Evolutionary conservation across 2,888 invertebrate species (phyloP).

Genomic region (Doris montereyensis): DNA sequence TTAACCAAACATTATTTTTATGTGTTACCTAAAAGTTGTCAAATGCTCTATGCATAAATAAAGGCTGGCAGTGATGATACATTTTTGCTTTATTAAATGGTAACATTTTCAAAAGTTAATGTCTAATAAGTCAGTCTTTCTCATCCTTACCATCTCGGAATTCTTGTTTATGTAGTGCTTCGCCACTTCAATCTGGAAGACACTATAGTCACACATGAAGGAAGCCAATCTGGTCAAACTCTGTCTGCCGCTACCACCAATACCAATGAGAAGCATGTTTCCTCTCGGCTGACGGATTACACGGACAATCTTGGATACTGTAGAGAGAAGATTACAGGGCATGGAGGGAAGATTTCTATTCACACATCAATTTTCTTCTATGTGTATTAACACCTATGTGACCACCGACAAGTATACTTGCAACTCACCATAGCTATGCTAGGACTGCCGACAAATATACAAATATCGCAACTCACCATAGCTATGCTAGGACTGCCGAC

Average conservation of each 20-base stretch:
- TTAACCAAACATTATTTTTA: too few species aligned
- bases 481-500: too few species aligned
- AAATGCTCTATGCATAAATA: too few species aligned
- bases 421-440: too few species aligned
- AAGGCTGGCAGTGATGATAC: too few species aligned
- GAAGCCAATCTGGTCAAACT: conserved; percentile 84
- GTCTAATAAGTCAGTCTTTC: too few species aligned
- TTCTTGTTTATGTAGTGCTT: conserved; percentile 83
- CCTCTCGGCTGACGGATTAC: conserved; percentile 88
- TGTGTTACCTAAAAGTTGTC: too few species aligned
- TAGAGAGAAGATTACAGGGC: conserved; percentile 22
- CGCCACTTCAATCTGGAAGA: conserved; percentile 86
- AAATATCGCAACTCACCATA: too few species aligned
- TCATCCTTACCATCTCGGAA: conserved; percentile 76
- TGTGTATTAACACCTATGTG: background rate
- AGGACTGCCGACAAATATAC: too few species aligned
- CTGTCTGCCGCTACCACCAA: conserved; percentile 89
- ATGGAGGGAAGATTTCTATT: background rate
- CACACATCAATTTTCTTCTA: background rate
- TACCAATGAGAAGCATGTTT: conserved; percentile 87
- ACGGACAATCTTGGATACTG: conserved; percentile 84
- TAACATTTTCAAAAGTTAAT: too few species aligned
- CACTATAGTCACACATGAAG: conserved; percentile 84
- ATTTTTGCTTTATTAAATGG: too few species aligned
- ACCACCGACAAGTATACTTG: too few species aligned